These are phyloP conservation scores for Chrysoperla carnea DNA, from an alignment of 1,140 invertebrate species.

Conservation along the genomic window DNA sequence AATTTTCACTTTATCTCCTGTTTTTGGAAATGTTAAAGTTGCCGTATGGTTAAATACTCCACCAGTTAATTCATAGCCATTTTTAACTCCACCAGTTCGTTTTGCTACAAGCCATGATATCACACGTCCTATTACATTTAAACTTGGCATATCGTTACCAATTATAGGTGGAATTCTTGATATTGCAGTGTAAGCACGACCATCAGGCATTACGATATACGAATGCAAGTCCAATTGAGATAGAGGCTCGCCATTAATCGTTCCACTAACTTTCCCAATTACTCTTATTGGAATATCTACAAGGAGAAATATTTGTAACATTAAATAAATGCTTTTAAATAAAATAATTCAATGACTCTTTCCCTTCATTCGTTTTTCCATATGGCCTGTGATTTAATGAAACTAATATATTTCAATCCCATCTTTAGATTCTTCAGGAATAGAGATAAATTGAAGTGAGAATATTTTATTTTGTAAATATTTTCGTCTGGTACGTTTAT, in stretches of 20 bases:
- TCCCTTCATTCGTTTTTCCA: too few relatives aligned
- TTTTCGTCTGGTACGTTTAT: too few relatives aligned
- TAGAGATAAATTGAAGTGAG: too few relatives aligned
- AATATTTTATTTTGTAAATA: too few relatives aligned
- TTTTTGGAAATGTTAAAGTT: constrained; percentile 50
- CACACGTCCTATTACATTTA: constrained; percentile 58
- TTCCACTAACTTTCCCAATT: constrained; percentile 66
- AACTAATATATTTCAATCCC: too few relatives aligned
- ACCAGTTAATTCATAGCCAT: constrained; percentile 74
- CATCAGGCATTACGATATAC: constrained; percentile 78
- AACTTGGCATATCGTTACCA: constrained; percentile 60
- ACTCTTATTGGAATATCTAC: constrained; percentile 64
- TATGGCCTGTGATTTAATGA: too few relatives aligned
- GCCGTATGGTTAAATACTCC: constrained; percentile 69
- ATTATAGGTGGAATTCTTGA: constrained; percentile 54
- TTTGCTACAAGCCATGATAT: constrained; percentile 89
- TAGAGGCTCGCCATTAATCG: constrained; percentile 56
- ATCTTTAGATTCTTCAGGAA: too few relatives aligned
- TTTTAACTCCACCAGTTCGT: constrained; percentile 47
- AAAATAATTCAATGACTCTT: too few relatives aligned
- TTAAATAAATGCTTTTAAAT: too few relatives aligned
- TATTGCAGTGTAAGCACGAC: constrained; percentile 78
- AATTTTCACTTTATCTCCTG: constrained; percentile 50
- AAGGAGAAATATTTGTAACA: too few relatives aligned
- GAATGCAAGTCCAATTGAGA: constrained; percentile 74